Base-by-base conservation (phyloP, 1,140 invertebrate species). In the Drosophila nannoptera region DNA sequence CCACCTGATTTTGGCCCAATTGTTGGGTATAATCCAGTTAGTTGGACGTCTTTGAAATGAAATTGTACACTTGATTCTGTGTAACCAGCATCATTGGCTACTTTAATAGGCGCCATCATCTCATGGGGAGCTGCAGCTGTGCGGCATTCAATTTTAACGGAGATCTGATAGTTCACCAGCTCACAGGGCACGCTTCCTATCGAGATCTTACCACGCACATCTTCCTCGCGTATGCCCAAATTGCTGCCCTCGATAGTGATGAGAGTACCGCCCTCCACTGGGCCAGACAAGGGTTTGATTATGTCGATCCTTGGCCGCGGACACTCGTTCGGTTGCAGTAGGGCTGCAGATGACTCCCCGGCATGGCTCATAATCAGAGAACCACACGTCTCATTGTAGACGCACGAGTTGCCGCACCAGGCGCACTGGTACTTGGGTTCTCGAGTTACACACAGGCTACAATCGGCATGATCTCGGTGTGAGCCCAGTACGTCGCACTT, bases 161-260 rank as follows among this genome's bases (percentile, higher is more conserved):
- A 98, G 1, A 98, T 95, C 89, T 96, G 94, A 90, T 98, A 98
- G 67, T 96, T 94, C 1, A 96, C 93, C 16, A 98, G 92, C 60
- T 93, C 92, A 91, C 98, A 99, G 1, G 95, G 94, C 4, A 97
- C 94, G 71, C 96, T 94, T 1, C 96, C 97, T 80, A 99, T 98
- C 6, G 93, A 93, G 59, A 99, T 96, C 91, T 97, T 97, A 11
- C 96, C 96, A 40, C 92, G 91, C 0, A 99, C 96, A 90, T 99
- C 98, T 81, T 95, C 94, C 77, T 96, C 93, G 69, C 94, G 94
- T 50, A 98, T 92, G 0, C 98, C 98, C 29, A 99, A 92, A 91
- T 99, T 99, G 83, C 96, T 96, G 6, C 98, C 98, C 91, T 96
- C 95, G 62, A 99, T 99, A 6, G 97, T 98, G 0, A 99, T 93